These are phyloP conservation scores for Actenoides lindsayi DNA, from an alignment of 2,113 vertebrate genomes.

Conservation along the genomic window DNA sequence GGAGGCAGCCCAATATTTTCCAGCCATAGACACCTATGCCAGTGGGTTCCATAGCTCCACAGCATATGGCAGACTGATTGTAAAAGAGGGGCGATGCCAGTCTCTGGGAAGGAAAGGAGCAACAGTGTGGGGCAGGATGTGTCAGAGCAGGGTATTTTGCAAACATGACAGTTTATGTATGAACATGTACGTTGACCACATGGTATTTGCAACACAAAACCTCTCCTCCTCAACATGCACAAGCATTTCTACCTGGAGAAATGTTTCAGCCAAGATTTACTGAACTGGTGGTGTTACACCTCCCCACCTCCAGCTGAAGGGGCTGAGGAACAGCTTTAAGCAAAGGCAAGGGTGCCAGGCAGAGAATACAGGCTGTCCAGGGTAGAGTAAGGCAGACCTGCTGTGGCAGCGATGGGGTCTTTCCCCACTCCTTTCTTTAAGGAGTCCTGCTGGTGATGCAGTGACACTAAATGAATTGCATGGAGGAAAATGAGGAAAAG, in stretches of 20 bases:
- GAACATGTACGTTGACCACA: fast-evolving
- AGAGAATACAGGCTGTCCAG: fast-evolving
- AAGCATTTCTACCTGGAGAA: background rate
- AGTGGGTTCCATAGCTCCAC: background rate
- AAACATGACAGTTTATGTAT: too few species aligned
- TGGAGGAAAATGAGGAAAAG: background rate
- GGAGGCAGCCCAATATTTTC: background rate
- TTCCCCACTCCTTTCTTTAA: too few species aligned
- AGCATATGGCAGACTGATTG: fast-evolving
- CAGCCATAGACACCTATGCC: background rate
- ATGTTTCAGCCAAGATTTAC: background rate
- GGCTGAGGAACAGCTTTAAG: background rate
- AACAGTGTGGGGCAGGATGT: fast-evolving
- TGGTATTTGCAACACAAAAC: fast-evolving
- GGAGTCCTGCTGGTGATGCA: background rate
- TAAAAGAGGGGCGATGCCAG: background rate
- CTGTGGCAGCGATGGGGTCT: fast-evolving
- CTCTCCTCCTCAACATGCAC: fast-evolving
- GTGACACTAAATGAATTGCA: background rate
- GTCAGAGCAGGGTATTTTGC: background rate
- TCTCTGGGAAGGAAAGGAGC: background rate
- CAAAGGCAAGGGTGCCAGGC: background rate
- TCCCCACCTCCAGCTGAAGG: background rate
- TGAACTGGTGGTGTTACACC: background rate
- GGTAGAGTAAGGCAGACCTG: fast-evolving